Evolutionary conservation across 2,113 vertebrate species (phyloP).

Genomic region (Oreotrochilus melanogaster): DNA sequence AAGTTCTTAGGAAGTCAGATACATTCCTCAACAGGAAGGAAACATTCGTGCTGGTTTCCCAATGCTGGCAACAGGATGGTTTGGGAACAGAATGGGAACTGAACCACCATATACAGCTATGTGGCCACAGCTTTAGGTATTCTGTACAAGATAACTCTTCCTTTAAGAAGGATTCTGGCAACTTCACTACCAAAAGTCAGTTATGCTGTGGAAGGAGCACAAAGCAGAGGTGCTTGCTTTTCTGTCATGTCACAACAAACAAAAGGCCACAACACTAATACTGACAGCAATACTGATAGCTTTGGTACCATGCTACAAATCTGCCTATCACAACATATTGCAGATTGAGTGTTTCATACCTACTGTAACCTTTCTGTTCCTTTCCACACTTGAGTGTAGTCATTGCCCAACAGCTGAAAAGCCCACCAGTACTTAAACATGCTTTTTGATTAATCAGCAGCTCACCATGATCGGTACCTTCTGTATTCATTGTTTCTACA

Average conservation of each 20-base stretch:
- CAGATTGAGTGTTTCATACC: accelerated
- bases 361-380: neutral
- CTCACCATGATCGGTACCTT: slow-evolving; percentile 74
- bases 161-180: neutral
- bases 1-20: neutral
- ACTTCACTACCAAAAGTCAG: neutral
- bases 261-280: neutral
- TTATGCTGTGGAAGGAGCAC: neutral
- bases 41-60: neutral
- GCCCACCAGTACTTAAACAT: neutral
- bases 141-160: neutral
- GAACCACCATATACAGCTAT: neutral
- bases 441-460: slow-evolving; percentile 9
- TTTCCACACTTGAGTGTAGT: neutral
- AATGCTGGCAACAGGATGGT: neutral
- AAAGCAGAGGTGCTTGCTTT: neutral
- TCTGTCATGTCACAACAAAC: neutral
- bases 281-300: neutral
- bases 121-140: neutral
- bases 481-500: slow-evolving; percentile 78
- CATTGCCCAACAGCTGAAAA: neutral
- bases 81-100: neutral
- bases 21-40: neutral
- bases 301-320: neutral
- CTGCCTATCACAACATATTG: neutral